Percentiles rank a stretch among this genome's conserved stretches.
Evolutionary conservation across 1,140 invertebrate species (phyloP).

Genomic region (Chymomyza costata): DNA sequence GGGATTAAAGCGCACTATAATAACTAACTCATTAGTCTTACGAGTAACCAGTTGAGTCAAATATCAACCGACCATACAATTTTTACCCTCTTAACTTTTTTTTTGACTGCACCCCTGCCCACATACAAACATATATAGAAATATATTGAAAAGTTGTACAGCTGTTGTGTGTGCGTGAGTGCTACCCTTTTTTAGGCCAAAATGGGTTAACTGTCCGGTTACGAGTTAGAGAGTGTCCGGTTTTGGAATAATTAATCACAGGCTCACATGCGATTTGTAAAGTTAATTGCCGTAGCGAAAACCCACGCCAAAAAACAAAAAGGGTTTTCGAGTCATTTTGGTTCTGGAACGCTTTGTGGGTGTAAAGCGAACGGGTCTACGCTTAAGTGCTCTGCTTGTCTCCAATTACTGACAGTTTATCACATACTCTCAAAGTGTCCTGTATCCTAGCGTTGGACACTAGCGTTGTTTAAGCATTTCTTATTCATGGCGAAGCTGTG

Average conservation of each 20-base stretch:
- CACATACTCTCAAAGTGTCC: conserved; percentile 43
- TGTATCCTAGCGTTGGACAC: conserved; percentile 9
- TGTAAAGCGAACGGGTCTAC: conserved; percentile 1
- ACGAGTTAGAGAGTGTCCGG: conserved; percentile 48
- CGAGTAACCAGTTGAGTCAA: too few relatives aligned
- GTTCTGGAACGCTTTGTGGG: too few relatives aligned
- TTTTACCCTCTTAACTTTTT: too few relatives aligned
- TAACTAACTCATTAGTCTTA: too few relatives aligned
- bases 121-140: conserved; percentile 1
- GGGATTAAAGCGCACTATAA: too few relatives aligned
- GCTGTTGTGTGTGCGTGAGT: conserved; percentile 39
- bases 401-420: conserved; percentile 67
- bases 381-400: conserved; percentile 59
- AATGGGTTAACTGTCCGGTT: conserved; percentile 67
- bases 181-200: conserved; percentile 61
- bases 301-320: conserved; percentile 27
- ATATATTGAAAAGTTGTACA: conserved; percentile 17
- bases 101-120: neutral
- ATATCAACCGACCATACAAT: too few relatives aligned
- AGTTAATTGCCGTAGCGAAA: conserved; percentile 72
- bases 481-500: conserved; percentile 42
- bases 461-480: conserved; percentile 34
- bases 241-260: conserved; percentile 73
- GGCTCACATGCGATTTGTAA: conserved; percentile 72
- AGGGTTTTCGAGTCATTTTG: conserved; percentile 7